Evolutionary conservation across 2,797 vertebrate genomes (phyloP), one percentile per base, ranked within the genome.

Genomic region (Meriones psammophilus): DNA sequence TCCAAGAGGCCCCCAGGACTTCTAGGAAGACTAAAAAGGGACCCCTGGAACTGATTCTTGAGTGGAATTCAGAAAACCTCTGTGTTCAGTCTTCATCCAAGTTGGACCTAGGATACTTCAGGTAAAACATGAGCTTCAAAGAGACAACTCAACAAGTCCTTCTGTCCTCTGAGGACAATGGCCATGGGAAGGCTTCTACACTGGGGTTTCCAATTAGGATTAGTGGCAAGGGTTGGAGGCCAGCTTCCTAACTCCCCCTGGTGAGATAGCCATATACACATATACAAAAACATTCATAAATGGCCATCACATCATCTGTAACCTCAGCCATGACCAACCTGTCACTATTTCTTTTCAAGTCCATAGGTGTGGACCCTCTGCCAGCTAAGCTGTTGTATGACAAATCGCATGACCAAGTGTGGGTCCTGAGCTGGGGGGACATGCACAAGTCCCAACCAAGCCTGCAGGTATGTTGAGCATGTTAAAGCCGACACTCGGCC

Each of bases 401-500:
- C 98, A 99, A 99, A 98, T 99, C 99, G 73, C 99, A 99, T 64
- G 99, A 99, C 98, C 99, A 99, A 97, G 98, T 99, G 58, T 99
- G 99, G 99, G 98, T 99, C 84, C 99, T 99, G 39, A 99, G 99
- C 96, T 99, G 99, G 99, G 99, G 99, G 0, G 98, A 99, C 56
- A 97, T 98, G 98, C 98, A 96, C 96, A 99, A 98, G 88, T 99
- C 99, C 36, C 99, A 98, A 2, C 98, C 99, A 24, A 99, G 99
- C 0, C 98, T 99, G 79, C 99, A 99, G 99, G 99, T 99, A 88
- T 85, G 98, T 95, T 74, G 85, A 95, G n/a, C 42, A 56, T 8
- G 0, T 15, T 36, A 17, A 86, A 22, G 22, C 33, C 7, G 12
- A 50, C 12, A 13, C 13, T 5, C 24, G 9, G 69, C 60, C n/a